Evolutionary conservation across 2,888 invertebrate genomes (phyloP), one percentile per base, ranked within the genome.

Genomic region (Gandaritis pyraliata): DNA sequence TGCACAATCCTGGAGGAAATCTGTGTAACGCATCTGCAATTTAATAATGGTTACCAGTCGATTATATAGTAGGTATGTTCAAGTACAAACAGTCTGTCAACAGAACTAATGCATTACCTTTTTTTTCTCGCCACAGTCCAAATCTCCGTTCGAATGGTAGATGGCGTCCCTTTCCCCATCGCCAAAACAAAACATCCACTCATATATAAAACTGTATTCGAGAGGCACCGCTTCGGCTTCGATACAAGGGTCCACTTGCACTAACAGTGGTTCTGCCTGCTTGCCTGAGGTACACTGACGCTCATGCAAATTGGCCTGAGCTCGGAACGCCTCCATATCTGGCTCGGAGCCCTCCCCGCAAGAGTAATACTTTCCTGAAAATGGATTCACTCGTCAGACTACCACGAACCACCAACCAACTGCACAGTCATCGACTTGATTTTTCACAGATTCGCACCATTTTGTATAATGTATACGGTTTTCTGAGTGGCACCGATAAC

Each of bases 381-480:
- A 38, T 36, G 0, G 4, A 48, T 43, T 43, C 16, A 8, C 10
- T 15, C 16, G 4, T 43, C 0, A 43, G 10, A 11, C 16, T 43
- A 43, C 15, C 7, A 2, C 39, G 6, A 43, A 3, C 43, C 43
- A 10, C 6, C 7, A 30, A 30, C 30, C 30, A n/a, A n/a, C n/a
- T n/a, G 10, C 13, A n/a, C 8, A n/a, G 38, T n/a, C n/a, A 39
- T 10, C 11, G 2, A 16, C 43, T 16, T 7, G 16, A 11, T 16
- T 16, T 43, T 16, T 7, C 8, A 3, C 11, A 43, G 16, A 43
- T 10, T 18, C 58, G 4, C 38, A 58, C 62, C 58, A 7, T 54
- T 62, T 33, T 67, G 67, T 54, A 67, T 63, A 18, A 67, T 67
- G 18, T 61, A 65, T 0, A 30, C 39, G 13, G 67, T 62, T 48